phyloP scores from a whole-genome alignment of 2,797 vertebrate species.

The Malurus splendens region DNA sequence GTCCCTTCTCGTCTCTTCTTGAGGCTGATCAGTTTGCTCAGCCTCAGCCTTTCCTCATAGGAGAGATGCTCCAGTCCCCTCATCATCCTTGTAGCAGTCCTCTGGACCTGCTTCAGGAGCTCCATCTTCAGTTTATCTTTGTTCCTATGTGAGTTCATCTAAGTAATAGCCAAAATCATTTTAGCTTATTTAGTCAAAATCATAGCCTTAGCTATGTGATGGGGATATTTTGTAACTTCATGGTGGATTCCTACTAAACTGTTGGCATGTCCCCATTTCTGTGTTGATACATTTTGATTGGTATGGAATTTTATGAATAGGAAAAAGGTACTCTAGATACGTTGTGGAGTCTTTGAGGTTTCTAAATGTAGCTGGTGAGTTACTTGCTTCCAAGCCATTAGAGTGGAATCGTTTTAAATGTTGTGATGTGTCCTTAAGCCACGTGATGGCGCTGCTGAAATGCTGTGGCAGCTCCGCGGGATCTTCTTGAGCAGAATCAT shows the following conservation, averaged over 20 bases:
- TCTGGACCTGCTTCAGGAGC: neutral
- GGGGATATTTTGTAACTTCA: neutral
- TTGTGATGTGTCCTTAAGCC: neutral
- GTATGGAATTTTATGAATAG: neutral
- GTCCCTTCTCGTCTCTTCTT: neutral
- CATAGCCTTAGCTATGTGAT: neutral
- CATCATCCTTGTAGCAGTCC: neutral
- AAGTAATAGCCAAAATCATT: neutral
- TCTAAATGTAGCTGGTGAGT: neutral
- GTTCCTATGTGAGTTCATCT: neutral
- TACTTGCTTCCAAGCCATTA: rapidly evolving
- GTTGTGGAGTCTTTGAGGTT: neutral
- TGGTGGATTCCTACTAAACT: neutral
- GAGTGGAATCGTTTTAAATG: rapidly evolving
- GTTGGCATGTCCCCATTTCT: neutral
- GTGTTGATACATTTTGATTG: neutral
- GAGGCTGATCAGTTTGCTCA: neutral
- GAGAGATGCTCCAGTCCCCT: neutral
- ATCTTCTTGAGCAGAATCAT: rapidly evolving
- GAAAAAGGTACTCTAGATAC: neutral
- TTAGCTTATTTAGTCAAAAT: neutral
- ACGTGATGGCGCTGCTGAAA: slow-evolving; percentile 11
- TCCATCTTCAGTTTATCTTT: neutral
- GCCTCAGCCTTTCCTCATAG: neutral
- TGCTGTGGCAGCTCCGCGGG: neutral